A percentile compares a stretch with the other conserved stretches of the same genome.
Evolutionary conservation across 2,888 invertebrate genomes (phyloP).

Genomic region (Eupeodes luniger): DNA sequence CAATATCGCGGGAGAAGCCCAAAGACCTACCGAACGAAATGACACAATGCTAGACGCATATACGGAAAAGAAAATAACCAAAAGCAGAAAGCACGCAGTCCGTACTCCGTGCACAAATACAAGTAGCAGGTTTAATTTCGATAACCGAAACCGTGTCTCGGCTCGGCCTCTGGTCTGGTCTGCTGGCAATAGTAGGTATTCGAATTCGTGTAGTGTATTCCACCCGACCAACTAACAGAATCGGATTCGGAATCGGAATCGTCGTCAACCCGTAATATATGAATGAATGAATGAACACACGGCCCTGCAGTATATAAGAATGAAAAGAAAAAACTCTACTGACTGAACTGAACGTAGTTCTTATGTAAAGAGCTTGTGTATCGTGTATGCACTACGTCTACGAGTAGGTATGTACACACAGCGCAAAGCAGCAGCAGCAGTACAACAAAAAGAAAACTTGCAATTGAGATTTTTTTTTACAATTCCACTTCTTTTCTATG

Average conservation of each 20-base stretch:
- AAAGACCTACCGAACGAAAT: neutral
- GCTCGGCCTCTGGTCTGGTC: conserved; percentile 28
- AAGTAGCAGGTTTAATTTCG: conserved; percentile 54
- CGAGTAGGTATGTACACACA: conserved; percentile 34
- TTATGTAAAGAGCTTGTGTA: conserved; percentile 63
- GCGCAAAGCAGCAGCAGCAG: conserved; percentile 14
- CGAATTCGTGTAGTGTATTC: conserved; percentile 6
- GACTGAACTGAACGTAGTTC: conserved; percentile 53
- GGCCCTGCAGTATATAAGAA: conserved; percentile 55
- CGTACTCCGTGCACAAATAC: conserved; percentile 62
- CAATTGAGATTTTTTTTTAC: conserved; percentile 52
- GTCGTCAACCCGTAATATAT: conserved; percentile 61
- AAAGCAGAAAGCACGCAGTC: conserved; percentile 37
- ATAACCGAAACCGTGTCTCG: conserved; percentile 29
- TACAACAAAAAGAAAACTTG: conserved; percentile 55
- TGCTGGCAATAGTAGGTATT: conserved; percentile 30
- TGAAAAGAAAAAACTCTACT: conserved; percentile 39
- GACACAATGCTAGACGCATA: conserved; percentile 46
- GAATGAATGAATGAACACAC: conserved; percentile 70
- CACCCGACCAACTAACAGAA: conserved; percentile 56
- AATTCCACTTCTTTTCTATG: conserved; percentile 25
- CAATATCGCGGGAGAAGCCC: conserved; percentile 65
- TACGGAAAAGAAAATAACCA: conserved; percentile 26
- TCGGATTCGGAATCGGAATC: conserved; percentile 36
- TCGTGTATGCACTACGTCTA: conserved; percentile 51